Base-by-base conservation (phyloP, 2,888 invertebrate species). In the Drosophila demipolita region DNA sequence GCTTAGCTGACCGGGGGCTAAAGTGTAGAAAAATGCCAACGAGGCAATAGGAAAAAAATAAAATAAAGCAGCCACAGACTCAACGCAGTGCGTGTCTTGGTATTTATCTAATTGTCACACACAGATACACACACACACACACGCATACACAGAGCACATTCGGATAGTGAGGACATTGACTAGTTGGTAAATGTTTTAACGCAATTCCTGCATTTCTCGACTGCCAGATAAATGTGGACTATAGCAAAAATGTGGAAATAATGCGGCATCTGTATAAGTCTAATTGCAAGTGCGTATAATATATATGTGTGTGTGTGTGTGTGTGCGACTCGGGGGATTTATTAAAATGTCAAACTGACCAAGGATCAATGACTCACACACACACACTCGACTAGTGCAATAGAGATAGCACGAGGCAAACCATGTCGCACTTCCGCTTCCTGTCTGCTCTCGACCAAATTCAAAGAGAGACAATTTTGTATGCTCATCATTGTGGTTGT, bases 21-120 rank as follows among this genome's bases (percentile, higher is more conserved):
- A 82, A 83, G 80, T 74, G 76, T 76, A 85, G 81, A 89, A 89
- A 89, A 87, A 87, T 85, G 89, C 85, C 79, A 89, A 78, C 89
- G 71, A 72, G 72, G 80, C 87, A 83, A 68, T 77, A 63, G 78
- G 81, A 61, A 42, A 73, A 62, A 82, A 81, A 63, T 36, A 78
- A 66, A 78, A 82, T 64, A 49, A 63, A 68, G 53, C 65, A 75
- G 61, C 62, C 64, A 32, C 65, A 58, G 64, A 80, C 53, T 58
- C 53, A 59, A 63, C 60, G 49, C 32, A 73, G 53, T 78, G 73
- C 50, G 78, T 80, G 73, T 61, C 82, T 75, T 83, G 86, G 84
- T 85, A 89, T 87, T 87, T 87, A 85, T 89, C 85, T 89, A 87
- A 87, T 85, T 87, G 85, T 83, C 81, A 67, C 74, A 78, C 70